phyloP scores from a whole-genome alignment of 2,797 vertebrate genomes.

The Rhinogobio ventralis region DNA sequence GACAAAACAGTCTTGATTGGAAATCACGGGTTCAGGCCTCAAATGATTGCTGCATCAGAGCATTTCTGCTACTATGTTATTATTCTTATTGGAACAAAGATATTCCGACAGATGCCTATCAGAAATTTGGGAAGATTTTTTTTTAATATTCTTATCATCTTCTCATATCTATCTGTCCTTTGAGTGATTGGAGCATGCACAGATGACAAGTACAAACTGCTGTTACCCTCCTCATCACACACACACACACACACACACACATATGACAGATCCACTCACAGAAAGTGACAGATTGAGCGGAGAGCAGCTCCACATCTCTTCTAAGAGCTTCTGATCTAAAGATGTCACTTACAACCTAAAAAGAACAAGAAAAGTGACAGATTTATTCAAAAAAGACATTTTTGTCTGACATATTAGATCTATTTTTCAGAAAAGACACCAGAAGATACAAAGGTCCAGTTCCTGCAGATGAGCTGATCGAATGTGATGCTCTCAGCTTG shows the following conservation, averaged over 20 bases:
- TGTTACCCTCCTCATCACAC: neutral
- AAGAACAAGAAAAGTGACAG: slow-evolving; percentile 30
- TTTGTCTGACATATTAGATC: neutral
- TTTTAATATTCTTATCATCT: neutral
- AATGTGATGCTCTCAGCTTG: slow-evolving; percentile 32
- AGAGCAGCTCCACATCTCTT: slow-evolving; percentile 54
- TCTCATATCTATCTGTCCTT: neutral
- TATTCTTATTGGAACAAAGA: slow-evolving; percentile 28
- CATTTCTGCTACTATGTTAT: slow-evolving; percentile 41
- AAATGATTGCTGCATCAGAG: slow-evolving; percentile 33
- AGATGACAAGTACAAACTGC: slow-evolving; percentile 42
- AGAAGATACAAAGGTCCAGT: neutral
- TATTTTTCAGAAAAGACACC: slow-evolving; percentile 12
- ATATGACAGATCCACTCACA: slow-evolving; percentile 32
- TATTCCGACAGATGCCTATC: slow-evolving; percentile 23
- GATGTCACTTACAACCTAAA: slow-evolving; percentile 50
- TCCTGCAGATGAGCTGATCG: slow-evolving; percentile 11
- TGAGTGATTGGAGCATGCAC: slow-evolving; percentile 22
- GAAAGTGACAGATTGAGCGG: slow-evolving; percentile 39
- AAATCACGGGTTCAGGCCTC: slow-evolving; percentile 42
- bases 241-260: slow-evolving; percentile 8
- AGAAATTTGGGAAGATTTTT: neutral
- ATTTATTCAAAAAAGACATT: neutral
- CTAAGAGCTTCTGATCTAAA: slow-evolving; percentile 50
- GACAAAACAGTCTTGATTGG: slow-evolving; percentile 44